Conservation (phyloP, 2,113 vertebrate genomes). For the Malurus alboscapulatus region DNA sequence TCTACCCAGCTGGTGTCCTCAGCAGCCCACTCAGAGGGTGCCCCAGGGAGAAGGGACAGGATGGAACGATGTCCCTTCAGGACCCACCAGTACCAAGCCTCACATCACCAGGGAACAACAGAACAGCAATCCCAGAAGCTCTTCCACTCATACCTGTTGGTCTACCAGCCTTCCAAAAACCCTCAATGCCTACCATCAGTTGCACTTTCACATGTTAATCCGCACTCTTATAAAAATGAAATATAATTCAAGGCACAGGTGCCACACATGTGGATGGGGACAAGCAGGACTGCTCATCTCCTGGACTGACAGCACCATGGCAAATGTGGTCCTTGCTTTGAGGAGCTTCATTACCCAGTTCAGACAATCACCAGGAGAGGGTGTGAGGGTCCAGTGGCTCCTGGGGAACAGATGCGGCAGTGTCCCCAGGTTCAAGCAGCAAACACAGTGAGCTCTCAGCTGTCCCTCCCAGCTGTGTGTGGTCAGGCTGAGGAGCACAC, state of each 20-base stretch:
- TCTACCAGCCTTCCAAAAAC: not conserved
- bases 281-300: not conserved
- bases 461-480: not conserved
- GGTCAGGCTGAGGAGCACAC: not conserved
- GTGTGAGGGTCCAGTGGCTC: rapidly evolving
- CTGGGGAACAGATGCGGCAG: not conserved
- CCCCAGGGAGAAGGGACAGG: not conserved
- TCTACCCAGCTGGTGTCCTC: not conserved
- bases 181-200: not conserved
- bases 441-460: not conserved
- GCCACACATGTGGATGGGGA: not conserved
- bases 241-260: not conserved
- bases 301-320: not conserved
- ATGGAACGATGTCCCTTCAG: not conserved
- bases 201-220: not conserved
- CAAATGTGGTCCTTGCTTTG: not conserved
- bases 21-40: not conserved
- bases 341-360: not conserved
- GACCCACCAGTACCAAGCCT: not conserved
- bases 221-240: not conserved
- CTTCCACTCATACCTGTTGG: not conserved
- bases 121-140: not conserved
- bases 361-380: not conserved
- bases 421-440: not conserved
- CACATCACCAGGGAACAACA: too few species aligned